Evolutionary conservation across 2,888 invertebrate species (phyloP).

Genomic region (Acleris emargana): DNA sequence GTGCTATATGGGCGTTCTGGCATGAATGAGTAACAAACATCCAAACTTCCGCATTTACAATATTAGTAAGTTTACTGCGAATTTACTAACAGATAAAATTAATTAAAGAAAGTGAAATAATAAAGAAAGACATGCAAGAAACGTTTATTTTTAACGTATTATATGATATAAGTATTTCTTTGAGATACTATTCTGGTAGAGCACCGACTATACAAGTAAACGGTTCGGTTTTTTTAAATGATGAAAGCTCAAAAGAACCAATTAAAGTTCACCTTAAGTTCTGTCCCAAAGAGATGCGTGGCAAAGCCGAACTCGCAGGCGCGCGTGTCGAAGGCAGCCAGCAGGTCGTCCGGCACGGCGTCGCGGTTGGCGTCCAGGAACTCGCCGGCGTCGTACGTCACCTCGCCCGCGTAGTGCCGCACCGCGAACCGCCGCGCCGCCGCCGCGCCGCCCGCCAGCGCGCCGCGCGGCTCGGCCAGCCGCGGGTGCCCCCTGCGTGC

Average conservation of each 20-base stretch:
- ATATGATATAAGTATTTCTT: too few species aligned
- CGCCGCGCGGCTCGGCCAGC: constrained; percentile 90
- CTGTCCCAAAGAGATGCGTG: constrained; percentile 96
- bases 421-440: constrained; percentile 91
- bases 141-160: too few species aligned
- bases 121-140: too few species aligned
- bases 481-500: constrained; percentile 91
- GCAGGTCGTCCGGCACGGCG: constrained; percentile 95
- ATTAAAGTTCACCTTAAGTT: constrained; percentile 86
- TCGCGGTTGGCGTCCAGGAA: constrained; percentile 97
- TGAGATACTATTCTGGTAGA: too few species aligned
- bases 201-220: too few species aligned
- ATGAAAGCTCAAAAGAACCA: background rate
- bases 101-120: too few species aligned
- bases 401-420: constrained; percentile 90
- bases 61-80: too few species aligned
- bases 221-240: too few species aligned
- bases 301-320: constrained; percentile 98
- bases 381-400: constrained; percentile 94
- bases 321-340: constrained; percentile 95
- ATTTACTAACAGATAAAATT: too few species aligned
- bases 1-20: too few species aligned
- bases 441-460: constrained; percentile 74
- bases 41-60: too few species aligned
- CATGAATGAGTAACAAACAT: too few species aligned